These are phyloP conservation scores for Morinoia aosen DNA, from an alignment of 2,888 invertebrate genomes.

Conservation along the genomic window DNA sequence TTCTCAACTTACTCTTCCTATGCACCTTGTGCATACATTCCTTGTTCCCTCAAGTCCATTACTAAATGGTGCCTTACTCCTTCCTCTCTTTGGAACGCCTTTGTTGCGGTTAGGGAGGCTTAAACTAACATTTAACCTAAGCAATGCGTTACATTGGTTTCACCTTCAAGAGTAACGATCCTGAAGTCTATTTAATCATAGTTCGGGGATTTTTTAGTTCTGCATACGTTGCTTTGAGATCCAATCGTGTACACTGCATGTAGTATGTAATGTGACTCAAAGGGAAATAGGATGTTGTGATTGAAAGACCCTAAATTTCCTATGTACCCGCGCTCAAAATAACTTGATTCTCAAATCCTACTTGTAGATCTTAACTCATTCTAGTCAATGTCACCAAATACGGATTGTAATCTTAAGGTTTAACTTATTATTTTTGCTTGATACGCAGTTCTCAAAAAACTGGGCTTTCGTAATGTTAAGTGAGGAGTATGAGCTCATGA, in stretches of 20 bases:
- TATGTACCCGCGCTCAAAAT: neutral
- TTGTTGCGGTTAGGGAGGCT: too few species aligned
- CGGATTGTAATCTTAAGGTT: neutral
- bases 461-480: neutral
- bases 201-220: neutral
- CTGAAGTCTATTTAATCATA: neutral
- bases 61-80: too few species aligned
- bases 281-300: neutral
- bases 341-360: slow-evolving; percentile 15
- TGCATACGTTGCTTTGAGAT: neutral
- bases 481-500: neutral
- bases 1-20: too few species aligned
- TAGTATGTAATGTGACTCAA: neutral
- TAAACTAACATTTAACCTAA: too few species aligned
- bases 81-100: too few species aligned
- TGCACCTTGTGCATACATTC: too few species aligned
- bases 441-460: neutral
- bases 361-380: neutral
- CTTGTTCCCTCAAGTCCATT: too few species aligned
- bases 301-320: neutral
- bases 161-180: neutral
- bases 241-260: neutral
- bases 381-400: slow-evolving; percentile 24
- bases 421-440: neutral
- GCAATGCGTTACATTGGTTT: neutral